Evolutionary conservation across 1,140 invertebrate species (phyloP), one percentile per base, ranked within the genome.

Genomic region (Heterodera carotae): DNA sequence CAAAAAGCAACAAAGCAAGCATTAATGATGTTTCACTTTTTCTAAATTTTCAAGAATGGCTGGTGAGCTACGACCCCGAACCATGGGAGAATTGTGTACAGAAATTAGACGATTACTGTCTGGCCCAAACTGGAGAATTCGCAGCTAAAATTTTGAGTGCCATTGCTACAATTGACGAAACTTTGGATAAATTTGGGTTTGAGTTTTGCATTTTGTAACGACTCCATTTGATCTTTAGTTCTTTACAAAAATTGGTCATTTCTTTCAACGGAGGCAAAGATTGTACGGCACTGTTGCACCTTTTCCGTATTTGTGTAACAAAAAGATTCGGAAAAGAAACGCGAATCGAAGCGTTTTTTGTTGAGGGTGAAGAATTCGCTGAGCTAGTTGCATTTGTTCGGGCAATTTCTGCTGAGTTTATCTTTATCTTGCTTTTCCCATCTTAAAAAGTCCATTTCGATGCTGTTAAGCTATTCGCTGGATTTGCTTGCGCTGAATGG

Each of bases 241-340:
- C 48, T 22, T 78, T 91, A 29, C 90, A 93, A 79, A 92, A 94
- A 88, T 76, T 84, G 43, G 80, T 83, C 6, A 53, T 83, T 43
- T 93, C 93, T 74, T 98, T 97, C 85, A 98, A 98, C 89, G 96
- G 96, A 34, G 96, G 96, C 8, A 98, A 98, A 89, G 96, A 98
- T 89, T 98, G 96, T 87, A 84, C 82, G 1, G 36, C 78, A 48
- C 66, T 83, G 4, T 62, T 83, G 29, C 82, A 83, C 75, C 64
- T 83, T 22, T 64, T 83, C 36, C 56, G 83, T 29, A 53, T 59
- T 48, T 62, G 71, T 39, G 74, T 84, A 15, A 74, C 81, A 31
- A 69, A 78, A 39, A 56, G 66, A 82, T 82, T 56, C 76, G 80
- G 80, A 6, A 29, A 22, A 25, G 36, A 76, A 25, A 77, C 15